Base-by-base conservation (phyloP, 1,140 invertebrate genomes). In the Caligus rogercresseyi region DNA sequence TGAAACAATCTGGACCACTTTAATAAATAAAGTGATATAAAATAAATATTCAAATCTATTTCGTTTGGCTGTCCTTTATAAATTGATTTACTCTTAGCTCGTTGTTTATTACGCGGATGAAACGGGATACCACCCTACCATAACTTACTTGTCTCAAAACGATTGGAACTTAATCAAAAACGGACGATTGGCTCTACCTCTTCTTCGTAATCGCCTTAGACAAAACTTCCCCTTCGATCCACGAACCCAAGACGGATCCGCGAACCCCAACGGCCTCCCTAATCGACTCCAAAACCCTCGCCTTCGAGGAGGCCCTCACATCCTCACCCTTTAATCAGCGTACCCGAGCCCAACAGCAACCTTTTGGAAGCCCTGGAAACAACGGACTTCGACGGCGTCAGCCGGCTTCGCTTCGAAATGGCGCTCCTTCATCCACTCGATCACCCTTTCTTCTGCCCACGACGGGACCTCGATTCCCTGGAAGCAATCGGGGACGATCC, bases 71-170 rank as follows among this genome's bases (percentile, higher is more conserved):
- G n/a, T n/a, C n/a, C n/a, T n/a, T n/a, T n/a, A n/a, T 43, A 11
- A 11, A 7, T n/a, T 43, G 31, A 11, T 43, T n/a, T n/a, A 11
- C 31, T 56, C 24, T 4, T 24, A 56, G 54, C 3, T 56, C 19
- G 54, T 56, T 24, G 14, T 24, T 1, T 56, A 56, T 24, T 56
- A 56, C 19, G 54, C 54, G 2, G 54, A 56, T 24, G 54, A 56
- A 24, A 56, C 54, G 0, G 54, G 54, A 20, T 56, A 56, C 19
- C 54, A 56, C 54, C 54, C 54, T 15, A 56, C 54, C 21, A 63
- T 63, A 25, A 24, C 20, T 14, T 19, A 52, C 51, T 16, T 19
- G n/a, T 23, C 61, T 21, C 31, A 11, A n/a, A 43, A 43, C n/a
- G 31, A 43, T 43, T 43, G 31, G 31, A 43, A 43, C n/a, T n/a